Evolutionary conservation across 2,113 vertebrate species (phyloP).

Genomic region (Rana temporaria): DNA sequence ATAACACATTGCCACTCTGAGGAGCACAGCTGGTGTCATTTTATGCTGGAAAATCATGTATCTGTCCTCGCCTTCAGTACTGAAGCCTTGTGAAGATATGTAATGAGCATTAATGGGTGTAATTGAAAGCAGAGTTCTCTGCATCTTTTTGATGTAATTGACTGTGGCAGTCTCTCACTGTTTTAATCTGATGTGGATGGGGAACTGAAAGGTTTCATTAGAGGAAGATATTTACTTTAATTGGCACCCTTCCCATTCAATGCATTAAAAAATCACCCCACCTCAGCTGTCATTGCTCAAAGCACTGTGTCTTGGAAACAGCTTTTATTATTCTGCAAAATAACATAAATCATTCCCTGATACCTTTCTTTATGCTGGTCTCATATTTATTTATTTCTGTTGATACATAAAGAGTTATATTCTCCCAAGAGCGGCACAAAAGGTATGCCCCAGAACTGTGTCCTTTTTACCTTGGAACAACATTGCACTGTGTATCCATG

Average conservation of each 20-base stretch:
- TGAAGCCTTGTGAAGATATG: background rate
- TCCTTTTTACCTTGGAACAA: background rate
- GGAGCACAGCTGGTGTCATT: conserved; percentile 22
- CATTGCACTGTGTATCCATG: background rate
- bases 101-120: conserved; percentile 30
- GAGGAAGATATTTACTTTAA: conserved; percentile 6
- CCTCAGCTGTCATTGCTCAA: conserved; percentile 3
- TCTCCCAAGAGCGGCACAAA: background rate
- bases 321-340: conserved; percentile 19
- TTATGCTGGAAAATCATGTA: conserved; percentile 10
- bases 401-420: conserved; percentile 13
- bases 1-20: background rate
- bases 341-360: background rate
- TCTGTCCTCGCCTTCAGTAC: background rate
- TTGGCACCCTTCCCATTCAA: background rate
- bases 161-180: conserved; percentile 25
- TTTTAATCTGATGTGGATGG: conserved; percentile 28
- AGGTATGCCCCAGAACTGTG: background rate
- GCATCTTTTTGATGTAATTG: conserved; percentile 37
- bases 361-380: background rate
- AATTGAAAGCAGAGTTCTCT: conserved; percentile 29
- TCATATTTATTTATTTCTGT: conserved; percentile 2
- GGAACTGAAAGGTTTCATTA: conserved; percentile 10
- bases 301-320: background rate
- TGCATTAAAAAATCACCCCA: background rate